A percentile compares a stretch with the other conserved stretches of the same genome.
phyloP scores from a whole-genome alignment of 2,797 vertebrate species.

The Danio tinwini region DNA sequence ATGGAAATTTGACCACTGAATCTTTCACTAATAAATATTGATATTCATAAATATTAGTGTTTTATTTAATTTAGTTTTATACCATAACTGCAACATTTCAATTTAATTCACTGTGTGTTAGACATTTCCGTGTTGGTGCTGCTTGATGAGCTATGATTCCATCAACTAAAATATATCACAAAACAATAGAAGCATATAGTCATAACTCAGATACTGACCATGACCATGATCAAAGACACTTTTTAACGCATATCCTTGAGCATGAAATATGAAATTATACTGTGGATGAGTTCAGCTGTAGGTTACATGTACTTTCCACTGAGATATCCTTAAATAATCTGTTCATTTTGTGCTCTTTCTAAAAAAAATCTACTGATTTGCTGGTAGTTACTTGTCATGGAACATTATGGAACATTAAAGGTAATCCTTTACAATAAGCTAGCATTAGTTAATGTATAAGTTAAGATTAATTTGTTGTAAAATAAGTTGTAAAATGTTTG shows the following conservation, averaged over 20 bases:
- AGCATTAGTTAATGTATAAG: no score
- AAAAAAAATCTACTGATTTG: neutral
- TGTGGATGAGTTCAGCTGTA: conserved; percentile 14
- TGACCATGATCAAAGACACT: neutral
- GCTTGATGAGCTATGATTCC: neutral
- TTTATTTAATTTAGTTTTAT: neutral
- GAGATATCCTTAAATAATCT: neutral
- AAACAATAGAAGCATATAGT: neutral
- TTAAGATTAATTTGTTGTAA: no score
- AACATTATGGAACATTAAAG: no score
- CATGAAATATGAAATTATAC: neutral
- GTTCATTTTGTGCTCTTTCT: neutral
- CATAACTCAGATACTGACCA: neutral
- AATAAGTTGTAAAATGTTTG: no score
- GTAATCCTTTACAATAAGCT: no score
- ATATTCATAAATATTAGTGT: neutral
- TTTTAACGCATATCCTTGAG: neutral
- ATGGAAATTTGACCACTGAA: neutral
- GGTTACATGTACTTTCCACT: neutral
- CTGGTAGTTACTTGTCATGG: neutral
- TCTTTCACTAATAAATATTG: neutral
- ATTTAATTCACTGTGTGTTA: neutral
- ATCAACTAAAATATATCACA: neutral
- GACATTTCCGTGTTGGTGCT: neutral
- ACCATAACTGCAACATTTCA: neutral